A percentile compares a stretch with the other conserved stretches of the same genome.
Conservation (phyloP, 37 sponge, comb jelly and placozoan genomes). For the Chondrilla cf. caribensis region DNA sequence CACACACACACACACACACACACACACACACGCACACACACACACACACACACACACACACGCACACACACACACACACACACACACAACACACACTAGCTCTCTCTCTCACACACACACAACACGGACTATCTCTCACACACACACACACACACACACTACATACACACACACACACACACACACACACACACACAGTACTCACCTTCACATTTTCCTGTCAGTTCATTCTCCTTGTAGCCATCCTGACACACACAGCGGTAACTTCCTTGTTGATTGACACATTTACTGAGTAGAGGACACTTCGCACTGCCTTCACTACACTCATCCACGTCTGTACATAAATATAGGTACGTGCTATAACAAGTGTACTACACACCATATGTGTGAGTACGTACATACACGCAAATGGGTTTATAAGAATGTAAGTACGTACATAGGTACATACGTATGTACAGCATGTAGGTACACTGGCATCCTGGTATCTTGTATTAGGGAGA, state of each 20-base stretch:
- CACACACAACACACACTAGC: not conserved
- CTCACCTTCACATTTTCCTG: slow-evolving; percentile 18
- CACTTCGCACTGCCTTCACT: not conserved
- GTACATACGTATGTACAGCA: no score
- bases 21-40: slow-evolving; percentile 17
- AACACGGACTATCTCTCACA: not conserved
- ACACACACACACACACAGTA: slow-evolving; percentile 12
- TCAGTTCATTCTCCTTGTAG: not conserved
- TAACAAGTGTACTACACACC: not conserved
- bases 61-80: slow-evolving; percentile 13
- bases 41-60: not conserved
- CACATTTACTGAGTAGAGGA: not conserved
- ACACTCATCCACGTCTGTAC: slow-evolving; percentile 4
- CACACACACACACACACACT: slow-evolving; percentile 14
- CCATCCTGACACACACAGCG: not conserved
- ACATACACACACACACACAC: slow-evolving; percentile 9
- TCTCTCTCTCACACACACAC: no score
- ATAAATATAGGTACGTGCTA: no score
- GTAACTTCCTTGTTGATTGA: not conserved
- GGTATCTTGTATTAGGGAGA: no score
- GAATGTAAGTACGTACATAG: no score
- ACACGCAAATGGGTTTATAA: no score
- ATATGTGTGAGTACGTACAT: no score
- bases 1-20: not conserved
- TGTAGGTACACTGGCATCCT: no score